Percentiles rank a stretch among this genome's conserved stretches.
Conservation (phyloP, 2,797 vertebrate species). For the Takifugu rubripes region DNA sequence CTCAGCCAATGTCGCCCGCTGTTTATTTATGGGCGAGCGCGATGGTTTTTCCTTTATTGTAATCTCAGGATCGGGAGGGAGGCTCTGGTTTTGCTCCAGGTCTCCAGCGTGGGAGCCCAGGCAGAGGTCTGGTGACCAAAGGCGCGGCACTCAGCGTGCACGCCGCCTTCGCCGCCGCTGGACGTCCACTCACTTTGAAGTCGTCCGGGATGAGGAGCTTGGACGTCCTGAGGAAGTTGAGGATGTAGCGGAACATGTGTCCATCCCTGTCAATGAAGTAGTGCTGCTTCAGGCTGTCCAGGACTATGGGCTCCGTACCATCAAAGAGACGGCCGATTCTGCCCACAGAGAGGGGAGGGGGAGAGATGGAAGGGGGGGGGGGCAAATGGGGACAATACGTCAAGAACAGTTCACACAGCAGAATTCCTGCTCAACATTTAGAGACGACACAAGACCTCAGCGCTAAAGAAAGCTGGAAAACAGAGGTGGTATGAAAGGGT, state of each 20-base stretch:
- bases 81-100: slow-evolving; percentile 17
- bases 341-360: slow-evolving; percentile 38
- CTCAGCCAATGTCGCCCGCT: slow-evolving; percentile 13
- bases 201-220: slow-evolving; percentile 97
- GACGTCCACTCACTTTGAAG: slow-evolving; percentile 93
- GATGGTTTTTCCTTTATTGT: slow-evolving; percentile 24
- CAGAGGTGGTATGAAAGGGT: slow-evolving; percentile 56
- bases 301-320: slow-evolving; percentile 96
- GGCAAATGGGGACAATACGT: slow-evolving; percentile 15
- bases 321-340: slow-evolving; percentile 97
- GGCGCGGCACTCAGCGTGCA: slow-evolving; percentile 53
- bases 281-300: slow-evolving; percentile 98
- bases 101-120: slow-evolving; percentile 29
- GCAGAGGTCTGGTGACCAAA: slow-evolving; percentile 31
- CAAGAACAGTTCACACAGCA: slow-evolving; percentile 10
- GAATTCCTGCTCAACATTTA: neutral
- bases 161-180: slow-evolving; percentile 39
- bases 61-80: neutral
- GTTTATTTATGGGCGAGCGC: slow-evolving; percentile 12
- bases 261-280: slow-evolving; percentile 99
- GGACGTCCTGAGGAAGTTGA: slow-evolving; percentile 95
- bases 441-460: slow-evolving; percentile 2
- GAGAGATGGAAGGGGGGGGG: neutral
- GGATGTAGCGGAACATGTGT: slow-evolving; percentile 99
- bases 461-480: slow-evolving; percentile 8